Conservation (phyloP, 2,888 invertebrate genomes). For the Osmoderma eremita region DNA sequence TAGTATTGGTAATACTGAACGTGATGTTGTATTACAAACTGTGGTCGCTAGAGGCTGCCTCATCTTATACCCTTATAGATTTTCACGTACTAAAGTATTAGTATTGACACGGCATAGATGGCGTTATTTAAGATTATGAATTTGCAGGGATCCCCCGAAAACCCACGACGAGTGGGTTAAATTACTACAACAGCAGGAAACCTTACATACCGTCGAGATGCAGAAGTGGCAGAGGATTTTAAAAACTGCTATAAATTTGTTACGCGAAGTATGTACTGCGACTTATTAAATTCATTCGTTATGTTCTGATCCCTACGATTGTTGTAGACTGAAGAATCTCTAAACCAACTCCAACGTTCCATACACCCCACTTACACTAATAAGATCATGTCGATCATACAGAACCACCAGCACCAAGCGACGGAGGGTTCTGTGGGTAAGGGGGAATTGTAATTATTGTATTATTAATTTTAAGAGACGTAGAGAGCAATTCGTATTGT, state of each 20-base stretch:
- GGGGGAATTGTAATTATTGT: slow-evolving; percentile 46
- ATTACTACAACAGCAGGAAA: slow-evolving; percentile 82
- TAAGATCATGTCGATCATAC: slow-evolving; percentile 66
- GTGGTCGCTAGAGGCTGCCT: slow-evolving; percentile 75
- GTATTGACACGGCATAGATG: too few relatives aligned
- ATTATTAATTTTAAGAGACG: too few relatives aligned
- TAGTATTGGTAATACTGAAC: slow-evolving; percentile 76
- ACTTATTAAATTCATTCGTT: neutral
- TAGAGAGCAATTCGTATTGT: slow-evolving; percentile 44
- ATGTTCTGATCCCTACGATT: slow-evolving; percentile 46
- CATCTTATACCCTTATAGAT: slow-evolving; percentile 66
- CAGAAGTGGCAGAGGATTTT: slow-evolving; percentile 84
- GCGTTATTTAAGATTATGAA: neutral
- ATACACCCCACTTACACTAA: slow-evolving; percentile 68
- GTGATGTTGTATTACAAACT: slow-evolving; percentile 86
- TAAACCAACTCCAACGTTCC: slow-evolving; percentile 76
- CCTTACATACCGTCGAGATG: slow-evolving; percentile 82
- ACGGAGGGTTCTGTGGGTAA: slow-evolving; percentile 45
- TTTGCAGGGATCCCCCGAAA: slow-evolving; percentile 74
- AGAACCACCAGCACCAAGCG: slow-evolving; percentile 50
- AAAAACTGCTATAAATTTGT: slow-evolving; percentile 74
- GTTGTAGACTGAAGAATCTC: slow-evolving; percentile 80
- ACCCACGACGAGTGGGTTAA: slow-evolving; percentile 85
- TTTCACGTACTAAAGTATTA: slow-evolving; percentile 67
- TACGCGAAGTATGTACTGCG: slow-evolving; percentile 72